These are phyloP conservation scores for Diplazon laetatorius DNA, from an alignment of 2,888 invertebrate species.

Conservation along the genomic window DNA sequence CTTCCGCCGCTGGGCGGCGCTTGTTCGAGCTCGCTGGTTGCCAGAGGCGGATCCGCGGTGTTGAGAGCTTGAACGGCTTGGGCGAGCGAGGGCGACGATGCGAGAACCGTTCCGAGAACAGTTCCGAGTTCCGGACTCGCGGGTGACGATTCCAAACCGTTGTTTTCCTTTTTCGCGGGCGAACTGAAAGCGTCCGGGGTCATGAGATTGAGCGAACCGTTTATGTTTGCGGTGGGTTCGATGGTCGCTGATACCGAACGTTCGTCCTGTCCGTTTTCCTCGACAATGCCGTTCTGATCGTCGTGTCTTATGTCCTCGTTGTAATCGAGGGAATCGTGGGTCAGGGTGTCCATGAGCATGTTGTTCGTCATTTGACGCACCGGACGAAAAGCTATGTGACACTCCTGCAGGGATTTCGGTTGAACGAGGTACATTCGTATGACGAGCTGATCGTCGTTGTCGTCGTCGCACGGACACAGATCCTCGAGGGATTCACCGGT, in stretches of 20 bases:
- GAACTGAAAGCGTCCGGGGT: slow-evolving; percentile 94
- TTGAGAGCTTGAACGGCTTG: slow-evolving; percentile 77
- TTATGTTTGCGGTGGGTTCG: slow-evolving; percentile 77
- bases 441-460: slow-evolving; percentile 84
- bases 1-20: slow-evolving; percentile 90
- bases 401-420: slow-evolving; percentile 94
- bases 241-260: slow-evolving; percentile 78
- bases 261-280: slow-evolving; percentile 76
- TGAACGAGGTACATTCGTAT: slow-evolving; percentile 91
- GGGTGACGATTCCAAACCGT: slow-evolving; percentile 77
- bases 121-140: slow-evolving; percentile 77
- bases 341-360: slow-evolving; percentile 75
- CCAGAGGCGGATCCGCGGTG: slow-evolving; percentile 75
- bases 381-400: slow-evolving; percentile 87
- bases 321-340: slow-evolving; percentile 78
- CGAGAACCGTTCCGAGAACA: slow-evolving; percentile 68
- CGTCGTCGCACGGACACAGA: slow-evolving; percentile 83
- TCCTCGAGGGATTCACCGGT: slow-evolving; percentile 83
- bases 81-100: slow-evolving; percentile 76
- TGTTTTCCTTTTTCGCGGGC: slow-evolving; percentile 83
- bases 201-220: slow-evolving; percentile 88
- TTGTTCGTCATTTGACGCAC: slow-evolving; percentile 72
- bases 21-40: slow-evolving; percentile 76
- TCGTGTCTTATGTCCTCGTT: slow-evolving; percentile 74
- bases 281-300: slow-evolving; percentile 77